A percentile compares a stretch with the other conserved stretches of the same genome.
Evolutionary conservation across 1,140 invertebrate species (phyloP).

Genomic region (Trichoplusia ni): DNA sequence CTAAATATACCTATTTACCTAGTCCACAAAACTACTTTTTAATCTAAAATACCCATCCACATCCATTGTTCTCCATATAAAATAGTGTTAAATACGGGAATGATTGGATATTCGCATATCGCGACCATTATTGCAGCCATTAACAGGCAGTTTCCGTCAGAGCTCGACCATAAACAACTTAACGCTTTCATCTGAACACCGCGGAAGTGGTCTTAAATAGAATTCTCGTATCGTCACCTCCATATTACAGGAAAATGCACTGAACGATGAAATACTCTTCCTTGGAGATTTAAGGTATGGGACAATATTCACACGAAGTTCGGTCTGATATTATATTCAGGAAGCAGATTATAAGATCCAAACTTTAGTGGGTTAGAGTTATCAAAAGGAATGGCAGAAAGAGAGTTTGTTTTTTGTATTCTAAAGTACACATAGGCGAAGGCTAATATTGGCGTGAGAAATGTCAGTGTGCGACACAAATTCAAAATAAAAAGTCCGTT

Average conservation of each 20-base stretch:
- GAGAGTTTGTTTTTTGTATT: too few relatives aligned
- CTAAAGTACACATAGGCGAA: too few relatives aligned
- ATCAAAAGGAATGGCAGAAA: too few relatives aligned
- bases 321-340: not conserved
- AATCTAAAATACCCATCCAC: too few relatives aligned
- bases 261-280: not conserved
- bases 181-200: not conserved
- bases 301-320: not conserved
- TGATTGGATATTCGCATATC: not conserved
- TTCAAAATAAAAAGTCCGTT: too few relatives aligned
- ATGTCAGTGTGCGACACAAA: too few relatives aligned
- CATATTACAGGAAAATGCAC: not conserved
- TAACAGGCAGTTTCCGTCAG: not conserved
- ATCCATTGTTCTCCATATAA: too few relatives aligned
- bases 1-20: too few relatives aligned
- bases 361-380: too few relatives aligned
- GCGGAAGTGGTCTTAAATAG: not conserved
- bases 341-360: too few relatives aligned
- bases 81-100: not conserved
- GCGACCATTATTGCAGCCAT: not conserved
- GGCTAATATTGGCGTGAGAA: too few relatives aligned
- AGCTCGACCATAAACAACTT: not conserved
- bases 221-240: not conserved
- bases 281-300: not conserved
- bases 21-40: too few relatives aligned